These are phyloP conservation scores for Melieria picta DNA, from an alignment of 2,888 invertebrate species.

Conservation along the genomic window DNA sequence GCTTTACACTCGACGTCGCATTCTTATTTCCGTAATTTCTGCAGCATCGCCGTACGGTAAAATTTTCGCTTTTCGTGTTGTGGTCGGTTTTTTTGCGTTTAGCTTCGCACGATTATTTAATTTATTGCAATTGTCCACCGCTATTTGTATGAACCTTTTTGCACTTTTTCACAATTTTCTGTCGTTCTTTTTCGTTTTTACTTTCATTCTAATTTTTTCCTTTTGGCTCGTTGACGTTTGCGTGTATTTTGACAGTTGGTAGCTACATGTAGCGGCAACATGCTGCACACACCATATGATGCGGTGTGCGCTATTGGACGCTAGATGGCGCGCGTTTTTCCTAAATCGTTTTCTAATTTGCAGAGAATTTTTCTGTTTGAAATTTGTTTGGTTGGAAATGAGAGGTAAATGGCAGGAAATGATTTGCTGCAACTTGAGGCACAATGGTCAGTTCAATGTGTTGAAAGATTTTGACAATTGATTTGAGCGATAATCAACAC, in stretches of 20 bases:
- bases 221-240: constrained; percentile 27
- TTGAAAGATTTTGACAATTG: no score
- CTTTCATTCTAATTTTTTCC: constrained; percentile 36
- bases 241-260: not conserved
- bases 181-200: constrained; percentile 33
- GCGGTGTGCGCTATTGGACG: not conserved
- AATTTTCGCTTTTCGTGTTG: constrained; percentile 20
- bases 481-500: no score
- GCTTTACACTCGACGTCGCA: constrained; percentile 36
- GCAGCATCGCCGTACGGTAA: constrained; percentile 26
- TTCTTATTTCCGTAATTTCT: constrained; percentile 25
- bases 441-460: no score
- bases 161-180: constrained; percentile 43
- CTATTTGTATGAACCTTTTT: constrained; percentile 39
- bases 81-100: not conserved
- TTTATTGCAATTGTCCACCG: constrained; percentile 40
- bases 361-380: no score
- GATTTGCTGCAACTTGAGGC: no score
- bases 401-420: no score
- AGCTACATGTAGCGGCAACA: constrained; percentile 1
- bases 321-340: not conserved
- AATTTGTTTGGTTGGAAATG: no score
- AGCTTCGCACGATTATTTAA: constrained; percentile 44
- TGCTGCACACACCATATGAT: not conserved
- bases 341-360: no score